Base-by-base conservation (phyloP, 2,888 invertebrate species). In the Drepanosiphum platanoidis region DNA sequence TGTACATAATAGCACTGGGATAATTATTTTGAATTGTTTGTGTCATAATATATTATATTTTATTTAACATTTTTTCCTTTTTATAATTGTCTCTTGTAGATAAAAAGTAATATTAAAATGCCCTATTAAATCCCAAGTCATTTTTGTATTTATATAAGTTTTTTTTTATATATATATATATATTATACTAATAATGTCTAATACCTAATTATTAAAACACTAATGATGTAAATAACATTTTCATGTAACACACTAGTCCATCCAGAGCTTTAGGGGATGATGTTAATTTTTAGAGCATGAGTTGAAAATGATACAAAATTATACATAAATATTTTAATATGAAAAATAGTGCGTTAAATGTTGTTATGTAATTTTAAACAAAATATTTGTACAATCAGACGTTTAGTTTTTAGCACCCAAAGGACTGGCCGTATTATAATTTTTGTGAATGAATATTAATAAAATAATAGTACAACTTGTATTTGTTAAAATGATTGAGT, bases 361-460 rank as follows among this genome's bases (percentile, higher is more conserved):
- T 84, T 84, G 77, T 84, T 84, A 84, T 84, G 70, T 84, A 84
- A 84, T 84, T 84, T 84, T 84, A 77, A 84, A 84, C 52, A 70
- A 84, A 75, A 75, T 66, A 84, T 66, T 84, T 84, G 84, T 84
- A 84, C 84, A 84, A 84, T 84, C 84, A 84, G 70, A 77, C 39
- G 30, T 84, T 77, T 84, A 84, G 84, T 75, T 84, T 84, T 84
- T 84, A 84, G 84, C 84, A 75, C 68, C 58, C 68, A 68, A 84
- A 68, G 84, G 77, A 84, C 84, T 84, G 84, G 84, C 66, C 77
- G 58, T 84, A 77, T 68, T 84, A 70, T 84, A 84, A 68, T 84
- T 84, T 75, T 84, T 84, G 84, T 84, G 84, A 75, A 84, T 84
- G 84, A 77, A 77, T 84, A 84, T 84, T 84, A 84, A 84, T 84